phyloP scores from a whole-genome alignment of 1,140 invertebrate genomes.

The Aphelinus atriplicis region DNA sequence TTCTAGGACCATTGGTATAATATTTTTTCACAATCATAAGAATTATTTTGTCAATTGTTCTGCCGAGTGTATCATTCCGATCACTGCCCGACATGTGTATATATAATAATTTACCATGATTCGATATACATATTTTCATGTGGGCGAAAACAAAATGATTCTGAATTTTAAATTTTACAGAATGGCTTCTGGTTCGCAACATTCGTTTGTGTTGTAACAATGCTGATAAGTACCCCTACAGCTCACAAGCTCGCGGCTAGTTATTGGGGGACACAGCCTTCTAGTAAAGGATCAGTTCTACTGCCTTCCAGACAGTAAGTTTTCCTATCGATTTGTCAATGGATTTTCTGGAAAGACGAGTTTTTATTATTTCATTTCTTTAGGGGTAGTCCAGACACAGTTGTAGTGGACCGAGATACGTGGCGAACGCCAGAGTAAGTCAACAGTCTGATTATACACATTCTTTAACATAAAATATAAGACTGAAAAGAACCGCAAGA shows the following conservation, averaged over 20 bases:
- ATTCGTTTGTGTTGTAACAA: conserved; percentile 56
- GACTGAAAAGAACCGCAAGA: too few species aligned
- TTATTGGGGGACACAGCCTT: conserved; percentile 48
- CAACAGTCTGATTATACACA: conserved; percentile 6
- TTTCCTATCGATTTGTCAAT: neutral
- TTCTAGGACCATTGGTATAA: conserved; percentile 75
- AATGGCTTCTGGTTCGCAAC: conserved; percentile 71
- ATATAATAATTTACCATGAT: too few species aligned
- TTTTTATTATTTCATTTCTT: conserved; percentile 31
- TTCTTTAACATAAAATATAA: neutral
- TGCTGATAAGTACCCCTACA: conserved; percentile 62
- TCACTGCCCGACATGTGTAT: too few species aligned
- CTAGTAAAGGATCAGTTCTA: conserved; percentile 47
- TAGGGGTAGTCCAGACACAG: conserved; percentile 55
- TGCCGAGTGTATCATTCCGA: neutral
- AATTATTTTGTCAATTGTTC: neutral
- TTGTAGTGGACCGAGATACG: conserved; percentile 52
- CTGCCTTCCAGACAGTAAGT: conserved; percentile 56
- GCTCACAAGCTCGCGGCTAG: conserved; percentile 57
- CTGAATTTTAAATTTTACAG: conserved; percentile 52
- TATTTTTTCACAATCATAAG: neutral
- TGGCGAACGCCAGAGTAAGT: conserved; percentile 59
- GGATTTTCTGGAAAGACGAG: conserved; percentile 8
- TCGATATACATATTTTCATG: too few species aligned
- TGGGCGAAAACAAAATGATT: too few species aligned